Evolutionary conservation across 2,113 vertebrate species (phyloP).

Genomic region (Apodemus sylvaticus): DNA sequence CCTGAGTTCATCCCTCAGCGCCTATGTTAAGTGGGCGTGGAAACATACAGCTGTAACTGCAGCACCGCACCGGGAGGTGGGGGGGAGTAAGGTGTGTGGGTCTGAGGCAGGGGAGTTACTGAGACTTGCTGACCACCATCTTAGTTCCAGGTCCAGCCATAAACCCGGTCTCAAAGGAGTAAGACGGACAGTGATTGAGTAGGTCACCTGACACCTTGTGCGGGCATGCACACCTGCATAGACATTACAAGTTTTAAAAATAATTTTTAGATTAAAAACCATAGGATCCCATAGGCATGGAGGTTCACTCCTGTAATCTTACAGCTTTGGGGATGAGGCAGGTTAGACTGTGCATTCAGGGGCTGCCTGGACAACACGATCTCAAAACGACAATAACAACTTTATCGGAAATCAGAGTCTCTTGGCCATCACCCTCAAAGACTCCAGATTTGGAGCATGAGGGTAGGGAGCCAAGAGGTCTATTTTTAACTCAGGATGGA

Average conservation of each 20-base stretch:
- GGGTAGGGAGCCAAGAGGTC: not conserved
- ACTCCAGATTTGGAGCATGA: not conserved
- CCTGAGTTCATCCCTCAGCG: not conserved
- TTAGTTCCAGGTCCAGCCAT: too few relatives aligned
- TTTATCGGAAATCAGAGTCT: not conserved
- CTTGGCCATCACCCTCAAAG: not conserved
- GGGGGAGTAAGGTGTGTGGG: not conserved
- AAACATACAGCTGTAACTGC: not conserved
- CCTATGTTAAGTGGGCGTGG: not conserved
- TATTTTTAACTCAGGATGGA: not conserved
- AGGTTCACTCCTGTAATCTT: not conserved
- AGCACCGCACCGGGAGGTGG: too few relatives aligned
- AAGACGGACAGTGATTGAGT: too few relatives aligned
- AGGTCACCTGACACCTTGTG: not conserved
- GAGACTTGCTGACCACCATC: not conserved
- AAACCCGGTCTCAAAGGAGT: not conserved
- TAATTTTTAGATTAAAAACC: not conserved
- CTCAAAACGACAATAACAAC: not conserved
- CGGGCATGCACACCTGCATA: not conserved
- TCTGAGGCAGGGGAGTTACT: not conserved
- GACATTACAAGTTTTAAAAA: not conserved
- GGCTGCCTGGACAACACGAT: not conserved
- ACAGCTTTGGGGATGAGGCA: not conserved
- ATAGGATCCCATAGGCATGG: not conserved
- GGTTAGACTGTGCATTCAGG: not conserved